These are phyloP conservation scores for Crocallis elinguaria DNA, from an alignment of 2,888 invertebrate genomes.

Conservation along the genomic window DNA sequence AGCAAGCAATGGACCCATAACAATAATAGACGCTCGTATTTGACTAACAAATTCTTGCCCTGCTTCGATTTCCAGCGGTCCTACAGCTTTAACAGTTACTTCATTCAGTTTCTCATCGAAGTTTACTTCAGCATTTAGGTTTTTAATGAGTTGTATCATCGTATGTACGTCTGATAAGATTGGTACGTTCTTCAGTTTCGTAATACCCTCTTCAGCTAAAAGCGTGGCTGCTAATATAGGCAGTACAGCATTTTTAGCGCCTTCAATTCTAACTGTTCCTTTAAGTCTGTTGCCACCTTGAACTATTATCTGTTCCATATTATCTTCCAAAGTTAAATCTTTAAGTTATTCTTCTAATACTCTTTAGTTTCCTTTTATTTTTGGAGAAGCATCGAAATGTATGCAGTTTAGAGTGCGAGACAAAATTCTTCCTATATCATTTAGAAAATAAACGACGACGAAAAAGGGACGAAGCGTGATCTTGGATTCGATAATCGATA, in stretches of 20 bases:
- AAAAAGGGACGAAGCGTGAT: too few species aligned
- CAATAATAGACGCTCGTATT: conserved; percentile 25
- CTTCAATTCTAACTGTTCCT: conserved; percentile 25
- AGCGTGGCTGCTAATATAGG: conserved; percentile 28
- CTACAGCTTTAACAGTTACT: conserved; percentile 16
- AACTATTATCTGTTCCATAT: conserved; percentile 28
- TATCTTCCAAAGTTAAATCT: too few species aligned
- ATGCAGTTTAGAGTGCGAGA: too few species aligned
- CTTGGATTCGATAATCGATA: too few species aligned
- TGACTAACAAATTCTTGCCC: conserved; percentile 5
- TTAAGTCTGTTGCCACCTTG: conserved; percentile 15
- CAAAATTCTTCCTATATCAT: too few species aligned
- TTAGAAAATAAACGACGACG: too few species aligned
- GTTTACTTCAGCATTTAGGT: conserved; percentile 16
- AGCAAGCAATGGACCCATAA: conserved; percentile 27
- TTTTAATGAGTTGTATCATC: conserved; percentile 20
- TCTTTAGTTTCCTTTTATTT: too few species aligned
- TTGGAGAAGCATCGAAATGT: too few species aligned
- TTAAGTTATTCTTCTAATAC: too few species aligned
- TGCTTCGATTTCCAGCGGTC: background rate
- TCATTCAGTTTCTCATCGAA: conserved; percentile 19
- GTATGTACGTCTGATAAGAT: conserved; percentile 23
- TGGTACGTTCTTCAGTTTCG: conserved; percentile 25
- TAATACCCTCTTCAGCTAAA: conserved; percentile 17
- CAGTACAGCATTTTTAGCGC: conserved; percentile 17